phyloP scores from a whole-genome alignment of 2,888 invertebrate genomes.

The Xestoiulus laeticollis region DNA sequence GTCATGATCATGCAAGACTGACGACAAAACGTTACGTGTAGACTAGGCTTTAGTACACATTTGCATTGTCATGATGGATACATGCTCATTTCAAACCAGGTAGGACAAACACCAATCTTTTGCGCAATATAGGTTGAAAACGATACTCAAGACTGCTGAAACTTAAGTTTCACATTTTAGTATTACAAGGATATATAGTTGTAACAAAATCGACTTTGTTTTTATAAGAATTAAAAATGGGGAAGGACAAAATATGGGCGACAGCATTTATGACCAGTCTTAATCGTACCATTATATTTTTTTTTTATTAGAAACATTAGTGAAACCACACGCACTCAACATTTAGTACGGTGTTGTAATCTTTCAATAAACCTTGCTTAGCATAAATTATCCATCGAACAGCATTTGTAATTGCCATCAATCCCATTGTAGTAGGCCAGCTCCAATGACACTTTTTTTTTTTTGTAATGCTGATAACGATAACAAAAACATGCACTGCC shows the following conservation, averaged over 20 bases:
- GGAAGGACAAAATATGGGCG: not conserved
- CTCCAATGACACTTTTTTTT: not conserved
- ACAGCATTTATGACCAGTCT: not conserved
- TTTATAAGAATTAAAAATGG: not conserved
- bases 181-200: too few relatives aligned
- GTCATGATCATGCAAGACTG: too few relatives aligned
- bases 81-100: too few relatives aligned
- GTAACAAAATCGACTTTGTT: too few relatives aligned
- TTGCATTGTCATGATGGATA: too few relatives aligned
- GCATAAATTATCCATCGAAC: not conserved
- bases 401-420: not conserved
- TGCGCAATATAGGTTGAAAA: too few relatives aligned
- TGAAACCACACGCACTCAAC: not conserved
- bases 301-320: not conserved
- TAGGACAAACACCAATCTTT: too few relatives aligned
- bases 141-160: too few relatives aligned
- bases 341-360: not conserved
- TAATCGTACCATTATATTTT: not conserved
- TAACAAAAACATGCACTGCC: not conserved
- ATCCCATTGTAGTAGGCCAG: slow-evolving; percentile 8
- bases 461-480: not conserved
- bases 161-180: too few relatives aligned
- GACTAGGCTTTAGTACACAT: too few relatives aligned
- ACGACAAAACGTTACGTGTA: too few relatives aligned
- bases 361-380: not conserved